Base-by-base conservation (phyloP, 2,797 vertebrate genomes). In the Lutjanus campechanus region DNA sequence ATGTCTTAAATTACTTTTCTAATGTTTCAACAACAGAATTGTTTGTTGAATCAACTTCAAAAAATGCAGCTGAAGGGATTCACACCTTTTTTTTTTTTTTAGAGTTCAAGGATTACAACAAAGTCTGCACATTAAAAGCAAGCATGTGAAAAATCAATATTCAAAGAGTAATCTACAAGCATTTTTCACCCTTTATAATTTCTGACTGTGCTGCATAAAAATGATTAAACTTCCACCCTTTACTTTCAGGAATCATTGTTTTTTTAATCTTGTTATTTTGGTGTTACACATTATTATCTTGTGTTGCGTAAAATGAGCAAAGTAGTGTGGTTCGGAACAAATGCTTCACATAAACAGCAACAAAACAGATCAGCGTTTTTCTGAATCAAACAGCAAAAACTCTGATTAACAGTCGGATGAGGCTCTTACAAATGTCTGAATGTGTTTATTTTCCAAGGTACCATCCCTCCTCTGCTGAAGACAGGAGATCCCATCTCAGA, bases 391-490 rank as follows among this genome's bases (percentile, higher is more conserved):
- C 10, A 3, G 7, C 4, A 41, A 2, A 3, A 3, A 7, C 50
- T 15, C 47, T 41, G 17, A 43, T 67, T 36, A 59, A 51, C 22
- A 49, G 17, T 41, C 10, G 55, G 47, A 55, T 1, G 15, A 53
- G 11, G 20, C 11, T 73, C 22, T 69, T 16, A 25, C 53, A 40
- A 69, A 61, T 60, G 22, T 59, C 22, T 79, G 60, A 50, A 29
- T 60, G 3, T 82, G 19, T 70, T 67, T 77, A 8, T 73, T 68
- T 56, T 12, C 43, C 7, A 92, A 99, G 98, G 97, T 93, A 99
- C 98, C 67, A 98, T 99, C 90, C 97, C 98, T 76, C 98, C 98
- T 40, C 95, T 99, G 92, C 96, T 98, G 87, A 98, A 98, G 79
- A 97, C 95, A 1, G 97, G 97, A 69, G 97, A 98, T 79, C 96